Percentiles rank a stretch among this genome's conserved stretches.
Conservation (phyloP, 2,113 vertebrate genomes). For the Xiphophorus hellerii region DNA sequence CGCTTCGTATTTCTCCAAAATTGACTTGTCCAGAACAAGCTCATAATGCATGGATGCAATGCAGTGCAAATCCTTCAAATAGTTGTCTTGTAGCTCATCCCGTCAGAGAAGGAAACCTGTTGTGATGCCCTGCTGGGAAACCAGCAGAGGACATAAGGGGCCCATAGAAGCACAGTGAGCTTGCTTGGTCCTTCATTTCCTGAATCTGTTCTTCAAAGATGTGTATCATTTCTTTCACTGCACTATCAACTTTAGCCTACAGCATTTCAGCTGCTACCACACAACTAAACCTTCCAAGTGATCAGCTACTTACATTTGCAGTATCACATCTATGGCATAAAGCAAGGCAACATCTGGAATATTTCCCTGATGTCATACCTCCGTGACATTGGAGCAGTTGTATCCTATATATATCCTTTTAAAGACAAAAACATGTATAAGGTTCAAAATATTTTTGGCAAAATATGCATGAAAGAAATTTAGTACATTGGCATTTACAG, state of each 20-base stretch:
- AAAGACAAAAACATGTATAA: too few species aligned
- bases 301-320: background rate
- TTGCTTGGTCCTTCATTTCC: slow-evolving; percentile 14
- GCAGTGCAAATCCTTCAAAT: slow-evolving; percentile 14
- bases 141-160: slow-evolving; percentile 22
- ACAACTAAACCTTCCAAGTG: slow-evolving; percentile 13
- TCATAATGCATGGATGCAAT: background rate
- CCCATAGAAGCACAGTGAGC: slow-evolving; percentile 6
- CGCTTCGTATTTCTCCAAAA: background rate
- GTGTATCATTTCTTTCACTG: slow-evolving; percentile 11
- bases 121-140: slow-evolving; percentile 2
- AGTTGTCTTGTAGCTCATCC: slow-evolving; percentile 18
- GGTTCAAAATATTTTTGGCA: too few species aligned
- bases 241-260: slow-evolving; percentile 28
- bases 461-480: too few species aligned
- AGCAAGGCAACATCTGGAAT: slow-evolving; percentile 15
- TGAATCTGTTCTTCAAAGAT: slow-evolving; percentile 19
- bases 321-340: background rate
- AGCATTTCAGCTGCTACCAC: slow-evolving; percentile 21
- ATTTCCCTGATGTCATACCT: slow-evolving; percentile 2
- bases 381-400: background rate
- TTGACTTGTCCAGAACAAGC: background rate
- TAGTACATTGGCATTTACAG: too few species aligned
- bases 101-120: slow-evolving; percentile 20
- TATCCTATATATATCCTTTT: background rate